Percentiles rank a stretch among this genome's conserved stretches.
phyloP scores from a whole-genome alignment of 2,113 vertebrate genomes.

The Pionites leucogaster region DNA sequence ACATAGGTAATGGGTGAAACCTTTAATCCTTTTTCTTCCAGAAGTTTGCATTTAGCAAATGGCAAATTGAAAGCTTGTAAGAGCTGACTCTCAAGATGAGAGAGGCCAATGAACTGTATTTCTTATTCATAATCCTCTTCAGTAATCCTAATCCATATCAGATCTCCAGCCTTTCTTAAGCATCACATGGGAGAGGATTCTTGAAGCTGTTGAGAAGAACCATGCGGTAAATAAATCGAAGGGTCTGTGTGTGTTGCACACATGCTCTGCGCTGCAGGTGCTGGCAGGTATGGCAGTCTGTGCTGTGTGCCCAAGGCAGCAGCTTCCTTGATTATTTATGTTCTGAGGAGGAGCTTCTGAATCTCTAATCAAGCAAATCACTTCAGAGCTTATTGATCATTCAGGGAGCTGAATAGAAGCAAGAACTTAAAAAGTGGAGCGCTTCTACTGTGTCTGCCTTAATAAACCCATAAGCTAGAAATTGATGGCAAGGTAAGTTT shows the following conservation, averaged over 20 bases:
- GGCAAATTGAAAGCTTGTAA: background rate
- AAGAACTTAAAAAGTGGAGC: background rate
- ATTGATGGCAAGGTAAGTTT: slow-evolving; percentile 7
- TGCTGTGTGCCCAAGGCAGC: background rate
- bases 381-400: background rate
- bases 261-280: accelerated
- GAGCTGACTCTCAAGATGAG: background rate
- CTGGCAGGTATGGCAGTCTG: background rate
- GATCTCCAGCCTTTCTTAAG: slow-evolving; percentile 18
- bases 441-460: background rate
- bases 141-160: slow-evolving; percentile 51
- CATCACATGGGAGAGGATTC: slow-evolving; percentile 8
- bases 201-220: background rate
- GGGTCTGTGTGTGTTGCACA: background rate
- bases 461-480: background rate
- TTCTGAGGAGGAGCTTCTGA: background rate
- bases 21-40: background rate
- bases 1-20: background rate
- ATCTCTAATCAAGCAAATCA: background rate
- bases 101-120: background rate
- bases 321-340: background rate
- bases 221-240: background rate
- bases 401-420: background rate
- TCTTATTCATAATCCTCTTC: slow-evolving; percentile 1
- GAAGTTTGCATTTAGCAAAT: background rate